Evolutionary conservation across 1,140 invertebrate species (phyloP), one percentile per base, ranked within the genome.

Genomic region (Psilanteris sp.): DNA sequence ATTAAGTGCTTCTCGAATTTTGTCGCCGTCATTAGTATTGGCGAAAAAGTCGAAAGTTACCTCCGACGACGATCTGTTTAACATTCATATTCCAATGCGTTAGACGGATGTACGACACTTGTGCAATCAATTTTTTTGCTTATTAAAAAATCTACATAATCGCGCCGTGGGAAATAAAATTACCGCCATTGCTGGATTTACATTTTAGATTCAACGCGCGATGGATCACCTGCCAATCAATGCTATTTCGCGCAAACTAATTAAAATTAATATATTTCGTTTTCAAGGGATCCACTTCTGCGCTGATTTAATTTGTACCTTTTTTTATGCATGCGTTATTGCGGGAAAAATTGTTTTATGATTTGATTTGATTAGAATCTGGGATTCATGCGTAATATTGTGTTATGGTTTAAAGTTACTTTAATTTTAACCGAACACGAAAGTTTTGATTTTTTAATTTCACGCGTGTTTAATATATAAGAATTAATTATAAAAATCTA

Each of bases 11-110:
- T 92, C 90, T 29, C 90, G 89, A 52, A 93, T 90, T 77, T 90
- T 90, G 55, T 89, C 90, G 0, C 91, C 90, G 46, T 93, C 92
- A 3, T 89, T 89, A 13, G 91, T 90, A 18, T 87, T 84, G 11
- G 89, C 91, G 39, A 91, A 90, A 75, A 93, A 91, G 80, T 92
- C 90, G 73, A 93, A 91, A 37, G 90, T 91, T 59, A 92, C 90
- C 77, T 92, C 92, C 61, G 89, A 84, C 2, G 88, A 89, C 32
- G 91, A 89, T 61, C 90, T 92, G 55, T 71, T 43, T 20, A 57
- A 61, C 32, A 73, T 73, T 36, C 59, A 44, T 44, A 44, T 46
- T 57, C 52, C 32, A 8, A 31, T 34, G 24, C 41, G 15, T 55
- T 74, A 67, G 22, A 71, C 31, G 64, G 37, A 61, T 36, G 44